Evolutionary conservation across 2,888 invertebrate species (phyloP).

Genomic region (Eupithecia subfuscata): DNA sequence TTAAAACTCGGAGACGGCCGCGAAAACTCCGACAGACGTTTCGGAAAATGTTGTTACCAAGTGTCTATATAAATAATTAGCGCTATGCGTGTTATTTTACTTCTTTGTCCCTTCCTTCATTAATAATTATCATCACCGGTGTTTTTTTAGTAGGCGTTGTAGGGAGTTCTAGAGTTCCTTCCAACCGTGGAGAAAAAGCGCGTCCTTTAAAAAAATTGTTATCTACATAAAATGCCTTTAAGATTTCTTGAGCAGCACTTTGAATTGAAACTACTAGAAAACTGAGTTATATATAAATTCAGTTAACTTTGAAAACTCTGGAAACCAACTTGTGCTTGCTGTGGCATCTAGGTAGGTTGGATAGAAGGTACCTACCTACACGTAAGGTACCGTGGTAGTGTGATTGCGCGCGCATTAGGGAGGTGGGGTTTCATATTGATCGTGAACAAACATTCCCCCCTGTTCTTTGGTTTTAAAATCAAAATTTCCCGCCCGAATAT

Average conservation of each 20-base stretch:
- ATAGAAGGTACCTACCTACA: not conserved
- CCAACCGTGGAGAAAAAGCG: not conserved
- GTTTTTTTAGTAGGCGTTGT: not conserved
- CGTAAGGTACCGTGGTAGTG: not conserved
- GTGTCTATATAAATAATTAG: constrained; percentile 10
- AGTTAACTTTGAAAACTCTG: not conserved
- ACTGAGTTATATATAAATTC: not conserved
- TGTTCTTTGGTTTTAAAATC: constrained; percentile 34
- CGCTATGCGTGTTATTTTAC: not conserved
- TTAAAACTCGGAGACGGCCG: constrained; percentile 58
- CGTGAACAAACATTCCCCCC: constrained; percentile 55
- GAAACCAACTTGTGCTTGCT: not conserved
- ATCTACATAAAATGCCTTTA: not conserved
- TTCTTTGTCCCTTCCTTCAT: not conserved
- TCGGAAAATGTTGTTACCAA: constrained; percentile 51
- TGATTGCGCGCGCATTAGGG: constrained; percentile 70
- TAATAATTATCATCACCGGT: not conserved
- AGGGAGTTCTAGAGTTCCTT: not conserved
- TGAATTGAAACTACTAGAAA: not conserved
- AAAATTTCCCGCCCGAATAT: constrained; percentile 7
- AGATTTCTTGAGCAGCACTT: not conserved
- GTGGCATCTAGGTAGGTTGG: not conserved
- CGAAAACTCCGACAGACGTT: constrained; percentile 60
- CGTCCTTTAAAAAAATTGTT: no score
- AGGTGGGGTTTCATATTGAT: constrained; percentile 75